Base-by-base conservation (phyloP, 53 echinoderm and acorn worm genomes). In the Holothuria scabra region DNA sequence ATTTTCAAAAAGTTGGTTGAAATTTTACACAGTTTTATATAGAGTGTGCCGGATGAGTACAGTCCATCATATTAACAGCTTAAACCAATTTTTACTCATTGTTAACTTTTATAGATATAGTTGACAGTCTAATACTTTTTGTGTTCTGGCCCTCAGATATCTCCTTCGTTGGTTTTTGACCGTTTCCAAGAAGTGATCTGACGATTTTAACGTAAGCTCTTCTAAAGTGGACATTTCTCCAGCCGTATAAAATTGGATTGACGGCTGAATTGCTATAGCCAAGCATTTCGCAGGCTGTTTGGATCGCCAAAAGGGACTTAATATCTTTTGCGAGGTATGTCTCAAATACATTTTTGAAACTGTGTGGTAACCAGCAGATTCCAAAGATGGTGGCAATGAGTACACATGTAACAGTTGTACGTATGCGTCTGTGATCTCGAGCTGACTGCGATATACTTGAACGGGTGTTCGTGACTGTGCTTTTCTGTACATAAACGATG, bases 181-280 rank as follows among this genome's bases (percentile, higher is more conserved):
- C 44, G 10, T 44, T 44, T 44, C 44, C 44, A 44, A 44, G 10
- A 44, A 7, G 10, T 44, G 44, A 10, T 11, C 18, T 67, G 30
- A 74, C 23, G 9, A 74, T 20, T 48, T 74, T 32, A 46, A 44
- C 46, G 74, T 37, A 74, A 48, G 74, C 21, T 7, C 22, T 2
- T 12, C 74, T 44, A 24, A 74, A 74, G 13, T 74, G 74, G 10
- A 16, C 41, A 48, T 74, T 74, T 20, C 74, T 32, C 74, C 74
- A 74, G 20, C 48, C 37, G 21, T 74, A 74, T 20, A 74, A 44
- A 46, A 74, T 74, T 7, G 74, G 74, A 48, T 74, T 74, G 13
- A 74, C n/a, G n/a, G 16, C 14, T 22, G 74, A 74, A 48, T 37
- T 74, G 41, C 33, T 16, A 22, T 2, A 74, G 21, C 19, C 46